Evolutionary conservation across 2,113 vertebrate species (phyloP).

Genomic region (Mugil cephalus): DNA sequence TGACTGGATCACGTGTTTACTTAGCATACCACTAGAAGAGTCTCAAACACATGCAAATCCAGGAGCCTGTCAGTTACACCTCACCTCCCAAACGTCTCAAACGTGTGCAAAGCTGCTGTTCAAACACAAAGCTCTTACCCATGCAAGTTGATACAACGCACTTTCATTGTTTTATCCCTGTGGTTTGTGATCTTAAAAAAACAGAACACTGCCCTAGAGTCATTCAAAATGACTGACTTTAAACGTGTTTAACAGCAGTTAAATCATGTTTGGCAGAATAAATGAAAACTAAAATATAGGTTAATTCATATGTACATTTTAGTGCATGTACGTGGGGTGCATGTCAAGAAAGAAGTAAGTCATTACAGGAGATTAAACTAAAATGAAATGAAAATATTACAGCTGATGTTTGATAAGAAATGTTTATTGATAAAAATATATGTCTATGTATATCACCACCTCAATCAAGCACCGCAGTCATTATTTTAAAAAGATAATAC

Average conservation of each 20-base stretch:
- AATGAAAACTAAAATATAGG: neutral
- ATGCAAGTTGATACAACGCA: neutral
- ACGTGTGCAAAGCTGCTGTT: neutral
- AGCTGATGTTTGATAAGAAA: slow-evolving; percentile 16
- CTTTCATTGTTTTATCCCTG: neutral
- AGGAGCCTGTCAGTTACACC: slow-evolving; percentile 34
- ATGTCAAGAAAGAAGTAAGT: neutral
- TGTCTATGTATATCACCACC: neutral
- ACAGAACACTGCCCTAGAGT: too few species aligned
- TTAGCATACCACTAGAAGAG: neutral
- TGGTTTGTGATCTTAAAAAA: neutral
- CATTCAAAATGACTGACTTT: too few species aligned
- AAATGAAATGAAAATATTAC: neutral
- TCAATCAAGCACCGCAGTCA: slow-evolving; percentile 35
- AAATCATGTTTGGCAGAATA: neutral
- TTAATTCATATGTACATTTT: neutral
- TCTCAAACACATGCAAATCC: slow-evolving; percentile 1
- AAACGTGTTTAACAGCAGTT: too few species aligned
- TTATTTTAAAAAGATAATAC: slow-evolving; percentile 8
- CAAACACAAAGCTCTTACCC: neutral
- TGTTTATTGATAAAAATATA: slow-evolving; percentile 62
- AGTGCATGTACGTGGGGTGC: neutral
- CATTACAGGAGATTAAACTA: neutral
- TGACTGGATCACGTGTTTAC: neutral
- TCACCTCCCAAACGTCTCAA: slow-evolving; percentile 16